These are phyloP conservation scores for Therioaphis trifolii DNA, from an alignment of 2,888 invertebrate species.

Conservation along the genomic window DNA sequence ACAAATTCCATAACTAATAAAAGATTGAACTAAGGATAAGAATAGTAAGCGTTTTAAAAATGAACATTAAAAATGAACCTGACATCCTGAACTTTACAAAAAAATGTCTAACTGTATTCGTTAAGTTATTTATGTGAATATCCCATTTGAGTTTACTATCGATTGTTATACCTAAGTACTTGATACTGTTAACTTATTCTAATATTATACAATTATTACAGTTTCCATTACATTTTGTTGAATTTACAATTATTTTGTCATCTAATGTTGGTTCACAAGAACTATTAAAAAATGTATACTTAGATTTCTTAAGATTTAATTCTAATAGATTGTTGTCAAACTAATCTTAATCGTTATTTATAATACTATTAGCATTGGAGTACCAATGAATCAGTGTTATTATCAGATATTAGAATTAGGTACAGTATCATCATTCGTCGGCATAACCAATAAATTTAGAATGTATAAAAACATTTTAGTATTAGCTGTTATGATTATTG, in stretches of 20 bases:
- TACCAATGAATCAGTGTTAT: neutral
- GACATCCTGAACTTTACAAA: no score
- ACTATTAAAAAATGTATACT: neutral
- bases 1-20: no score
- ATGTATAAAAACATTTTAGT: no score
- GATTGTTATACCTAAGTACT: neutral
- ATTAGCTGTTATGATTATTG: no score
- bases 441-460: conserved; percentile 2
- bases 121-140: no score
- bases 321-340: neutral
- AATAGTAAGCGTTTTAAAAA: no score
- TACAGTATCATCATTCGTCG: neutral
- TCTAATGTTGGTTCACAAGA: no score
- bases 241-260: neutral
- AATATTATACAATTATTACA: neutral
- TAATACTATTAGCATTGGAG: neutral
- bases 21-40: no score
- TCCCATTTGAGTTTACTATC: no score
- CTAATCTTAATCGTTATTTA: no score
- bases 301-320: neutral
- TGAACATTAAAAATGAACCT: no score
- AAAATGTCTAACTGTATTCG: no score
- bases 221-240: neutral
- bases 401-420: neutral
- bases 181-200: neutral